Evolutionary conservation across 2,888 invertebrate genomes (phyloP).

Genomic region (Boloria selene): DNA sequence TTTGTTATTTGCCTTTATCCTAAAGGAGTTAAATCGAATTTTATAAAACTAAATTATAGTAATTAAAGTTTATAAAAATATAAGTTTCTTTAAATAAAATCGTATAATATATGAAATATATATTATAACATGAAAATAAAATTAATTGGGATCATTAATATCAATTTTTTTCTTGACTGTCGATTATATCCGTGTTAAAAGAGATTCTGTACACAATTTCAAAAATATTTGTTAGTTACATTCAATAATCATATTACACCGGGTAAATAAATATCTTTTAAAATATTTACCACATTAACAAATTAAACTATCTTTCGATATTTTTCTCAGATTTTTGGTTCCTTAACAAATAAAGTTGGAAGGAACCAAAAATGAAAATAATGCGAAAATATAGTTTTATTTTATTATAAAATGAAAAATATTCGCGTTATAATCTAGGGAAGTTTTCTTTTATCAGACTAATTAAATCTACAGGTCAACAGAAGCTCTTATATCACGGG

Average conservation of each 20-base stretch:
- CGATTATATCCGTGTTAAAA: slow-evolving; percentile 16
- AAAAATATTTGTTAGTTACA: too few relatives aligned
- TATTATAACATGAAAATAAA: background rate
- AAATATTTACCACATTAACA: too few relatives aligned
- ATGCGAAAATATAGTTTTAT: too few relatives aligned
- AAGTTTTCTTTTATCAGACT: background rate
- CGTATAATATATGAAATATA: background rate
- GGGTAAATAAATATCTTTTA: too few relatives aligned
- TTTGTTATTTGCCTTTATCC: slow-evolving; percentile 7
- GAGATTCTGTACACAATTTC: slow-evolving; percentile 16
- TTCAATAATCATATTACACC: background rate
- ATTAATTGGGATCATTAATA: background rate
- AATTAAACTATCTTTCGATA: too few relatives aligned
- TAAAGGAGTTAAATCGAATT: slow-evolving; percentile 12
- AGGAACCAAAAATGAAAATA: background rate
- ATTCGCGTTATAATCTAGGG: too few relatives aligned
- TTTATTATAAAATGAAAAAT: too few relatives aligned
- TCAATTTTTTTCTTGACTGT: background rate
- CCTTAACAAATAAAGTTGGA: too few relatives aligned
- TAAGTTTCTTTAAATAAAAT: background rate
- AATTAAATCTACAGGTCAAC: slow-evolving; percentile 76
- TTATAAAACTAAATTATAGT: slow-evolving; percentile 1
- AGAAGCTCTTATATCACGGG: slow-evolving; percentile 79
- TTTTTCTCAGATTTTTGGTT: too few relatives aligned
- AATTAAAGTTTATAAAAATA: slow-evolving; percentile 5